These are phyloP conservation scores for Alectura lathami DNA, from an alignment of 2,113 vertebrate species.

Conservation along the genomic window DNA sequence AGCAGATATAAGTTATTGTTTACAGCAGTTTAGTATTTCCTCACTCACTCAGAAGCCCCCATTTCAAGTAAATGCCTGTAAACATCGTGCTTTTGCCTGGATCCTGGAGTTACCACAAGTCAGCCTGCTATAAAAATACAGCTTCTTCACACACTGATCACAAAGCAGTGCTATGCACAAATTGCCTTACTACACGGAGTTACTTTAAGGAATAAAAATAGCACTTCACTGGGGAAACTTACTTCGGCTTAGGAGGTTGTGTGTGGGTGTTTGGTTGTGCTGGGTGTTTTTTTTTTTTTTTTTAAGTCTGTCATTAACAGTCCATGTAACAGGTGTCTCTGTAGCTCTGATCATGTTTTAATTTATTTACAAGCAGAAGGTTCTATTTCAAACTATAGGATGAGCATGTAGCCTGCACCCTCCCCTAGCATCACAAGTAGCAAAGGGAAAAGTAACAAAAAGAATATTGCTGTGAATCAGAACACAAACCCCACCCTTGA, in stretches of 20 bases:
- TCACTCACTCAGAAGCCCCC: background rate
- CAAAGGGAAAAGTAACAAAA: background rate
- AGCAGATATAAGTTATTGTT: background rate
- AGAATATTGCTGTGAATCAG: background rate
- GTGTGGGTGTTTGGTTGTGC: background rate
- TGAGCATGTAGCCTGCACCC: background rate
- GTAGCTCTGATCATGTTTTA: background rate
- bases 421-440: background rate
- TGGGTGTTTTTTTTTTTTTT: too few species aligned
- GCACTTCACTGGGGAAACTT: background rate
- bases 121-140: background rate
- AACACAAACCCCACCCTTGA: slow-evolving; percentile 42
- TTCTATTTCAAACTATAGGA: background rate
- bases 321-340: background rate
- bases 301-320: background rate
- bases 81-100: background rate
- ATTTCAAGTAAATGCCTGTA: background rate
- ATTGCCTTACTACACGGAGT: background rate
- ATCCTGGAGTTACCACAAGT: background rate
- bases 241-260: background rate
- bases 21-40: background rate
- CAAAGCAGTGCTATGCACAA: background rate
- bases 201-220: background rate
- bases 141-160: background rate
- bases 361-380: background rate